Evolutionary conservation across 2,113 vertebrate genomes (phyloP).

Genomic region (Amazona vittata): DNA sequence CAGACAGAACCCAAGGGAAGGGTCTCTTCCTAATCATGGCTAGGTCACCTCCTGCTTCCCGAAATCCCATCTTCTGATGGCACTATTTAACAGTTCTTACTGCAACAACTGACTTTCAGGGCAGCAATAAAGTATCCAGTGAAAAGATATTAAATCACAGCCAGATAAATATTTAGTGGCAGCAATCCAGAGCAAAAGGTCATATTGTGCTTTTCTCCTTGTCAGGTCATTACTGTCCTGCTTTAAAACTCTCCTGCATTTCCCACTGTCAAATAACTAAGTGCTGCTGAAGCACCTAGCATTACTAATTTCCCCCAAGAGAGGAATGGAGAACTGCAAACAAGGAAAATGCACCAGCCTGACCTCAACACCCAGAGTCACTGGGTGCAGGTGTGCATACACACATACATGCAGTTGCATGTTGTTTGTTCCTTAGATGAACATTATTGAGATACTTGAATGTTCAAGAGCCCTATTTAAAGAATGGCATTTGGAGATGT

Average conservation of each 20-base stretch:
- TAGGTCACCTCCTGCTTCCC: not conserved
- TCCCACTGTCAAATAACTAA: not conserved
- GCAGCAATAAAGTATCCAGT: not conserved
- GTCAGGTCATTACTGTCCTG: not conserved
- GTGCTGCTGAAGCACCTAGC: not conserved
- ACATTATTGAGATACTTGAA: not conserved
- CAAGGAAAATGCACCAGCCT: not conserved
- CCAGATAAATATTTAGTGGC: not conserved
- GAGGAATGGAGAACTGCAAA: not conserved
- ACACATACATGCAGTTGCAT: not conserved
- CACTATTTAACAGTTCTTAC: not conserved
- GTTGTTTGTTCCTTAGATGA: not conserved
- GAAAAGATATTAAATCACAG: not conserved
- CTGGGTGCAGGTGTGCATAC: not conserved
- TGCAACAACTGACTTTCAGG: not conserved
- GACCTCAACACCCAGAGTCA: not conserved
- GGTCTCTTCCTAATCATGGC: not conserved
- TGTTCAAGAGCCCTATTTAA: conserved; percentile 1
- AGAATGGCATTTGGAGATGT: conserved; percentile 30
- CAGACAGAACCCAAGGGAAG: not conserved
- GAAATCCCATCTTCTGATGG: not conserved
- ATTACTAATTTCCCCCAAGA: not conserved
- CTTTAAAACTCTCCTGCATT: not conserved
- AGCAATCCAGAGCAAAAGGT: not conserved
- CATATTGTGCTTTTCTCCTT: not conserved